phyloP scores from a whole-genome alignment of 2,888 invertebrate genomes.

The Netelia melanura region DNA sequence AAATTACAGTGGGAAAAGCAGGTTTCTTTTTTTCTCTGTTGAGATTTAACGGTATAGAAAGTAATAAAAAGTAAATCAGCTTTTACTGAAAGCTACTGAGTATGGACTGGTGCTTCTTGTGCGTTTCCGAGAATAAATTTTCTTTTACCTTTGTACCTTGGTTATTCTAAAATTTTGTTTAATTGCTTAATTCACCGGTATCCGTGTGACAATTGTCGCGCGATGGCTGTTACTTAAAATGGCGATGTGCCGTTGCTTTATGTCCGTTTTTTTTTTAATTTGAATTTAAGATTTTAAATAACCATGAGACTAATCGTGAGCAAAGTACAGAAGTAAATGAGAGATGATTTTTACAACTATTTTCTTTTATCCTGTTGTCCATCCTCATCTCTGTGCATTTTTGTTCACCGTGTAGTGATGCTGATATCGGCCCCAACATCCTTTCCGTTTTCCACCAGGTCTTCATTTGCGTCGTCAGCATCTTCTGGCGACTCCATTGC shows the following conservation, averaged over 20 bases:
- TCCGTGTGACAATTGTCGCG: background rate
- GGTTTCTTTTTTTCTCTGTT: slow-evolving; percentile 25
- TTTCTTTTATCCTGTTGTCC: background rate
- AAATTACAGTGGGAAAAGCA: slow-evolving; percentile 43
- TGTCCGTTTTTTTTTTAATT: background rate
- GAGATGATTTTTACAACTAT: slow-evolving; percentile 14
- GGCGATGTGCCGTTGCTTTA: background rate
- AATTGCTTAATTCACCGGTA: background rate
- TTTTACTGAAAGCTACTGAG: background rate
- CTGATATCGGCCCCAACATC: background rate
- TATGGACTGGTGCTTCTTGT: background rate
- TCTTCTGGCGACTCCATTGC: background rate
- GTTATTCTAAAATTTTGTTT: background rate
- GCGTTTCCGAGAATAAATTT: background rate
- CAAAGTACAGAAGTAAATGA: slow-evolving; percentile 23
- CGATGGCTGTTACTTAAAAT: background rate
- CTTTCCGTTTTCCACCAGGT: slow-evolving; percentile 12
- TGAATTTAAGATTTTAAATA: slow-evolving; percentile 11
- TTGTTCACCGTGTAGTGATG: background rate
- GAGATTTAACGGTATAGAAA: slow-evolving; percentile 24
- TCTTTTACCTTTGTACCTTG: background rate
- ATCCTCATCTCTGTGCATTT: background rate
- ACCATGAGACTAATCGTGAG: slow-evolving; percentile 17
- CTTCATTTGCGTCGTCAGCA: background rate
- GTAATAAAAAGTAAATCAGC: slow-evolving; percentile 22